A percentile compares a stretch with the other conserved stretches of the same genome.
Evolutionary conservation across 2,888 invertebrate species (phyloP).

Genomic region (Raillietiella orientalis): DNA sequence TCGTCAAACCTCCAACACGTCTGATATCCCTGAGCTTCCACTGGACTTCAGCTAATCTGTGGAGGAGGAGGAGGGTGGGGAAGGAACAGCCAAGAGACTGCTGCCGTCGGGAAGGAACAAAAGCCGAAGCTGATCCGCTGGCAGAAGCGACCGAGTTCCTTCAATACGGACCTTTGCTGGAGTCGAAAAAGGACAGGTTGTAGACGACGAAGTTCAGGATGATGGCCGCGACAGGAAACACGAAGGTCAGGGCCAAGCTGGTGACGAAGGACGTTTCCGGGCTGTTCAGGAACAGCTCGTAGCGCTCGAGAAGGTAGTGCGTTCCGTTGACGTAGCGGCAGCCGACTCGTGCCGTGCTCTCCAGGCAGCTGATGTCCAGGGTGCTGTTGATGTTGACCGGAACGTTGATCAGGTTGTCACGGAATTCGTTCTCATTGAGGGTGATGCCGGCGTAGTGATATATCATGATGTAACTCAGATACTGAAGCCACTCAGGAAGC

Average conservation of each 20-base stretch:
- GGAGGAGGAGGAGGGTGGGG: no score
- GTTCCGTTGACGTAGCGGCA: constrained; percentile 30
- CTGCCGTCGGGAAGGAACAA: no score
- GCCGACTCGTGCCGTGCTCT: constrained; percentile 9
- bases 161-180: no score
- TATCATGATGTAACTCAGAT: constrained; percentile 41
- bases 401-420: constrained; percentile 9
- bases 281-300: no score
- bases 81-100: no score
- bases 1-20: no score
- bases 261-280: no score
- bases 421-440: constrained; percentile 33
- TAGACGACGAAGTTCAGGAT: constrained; percentile 55
- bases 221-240: constrained; percentile 44
- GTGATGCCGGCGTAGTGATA: constrained; percentile 43
- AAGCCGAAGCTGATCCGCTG: no score
- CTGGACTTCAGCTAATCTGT: no score
- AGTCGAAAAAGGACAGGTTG: constrained; percentile 46
- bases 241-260: constrained; percentile 47
- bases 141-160: no score
- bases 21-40: no score
- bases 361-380: constrained; percentile 6
- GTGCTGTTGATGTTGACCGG: constrained; percentile 8
- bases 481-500: constrained; percentile 45
- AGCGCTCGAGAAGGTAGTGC: constrained; percentile 33